These are phyloP conservation scores for Calyptommatus sinebrachiatus DNA, from an alignment of 2,113 vertebrate species.

Conservation along the genomic window DNA sequence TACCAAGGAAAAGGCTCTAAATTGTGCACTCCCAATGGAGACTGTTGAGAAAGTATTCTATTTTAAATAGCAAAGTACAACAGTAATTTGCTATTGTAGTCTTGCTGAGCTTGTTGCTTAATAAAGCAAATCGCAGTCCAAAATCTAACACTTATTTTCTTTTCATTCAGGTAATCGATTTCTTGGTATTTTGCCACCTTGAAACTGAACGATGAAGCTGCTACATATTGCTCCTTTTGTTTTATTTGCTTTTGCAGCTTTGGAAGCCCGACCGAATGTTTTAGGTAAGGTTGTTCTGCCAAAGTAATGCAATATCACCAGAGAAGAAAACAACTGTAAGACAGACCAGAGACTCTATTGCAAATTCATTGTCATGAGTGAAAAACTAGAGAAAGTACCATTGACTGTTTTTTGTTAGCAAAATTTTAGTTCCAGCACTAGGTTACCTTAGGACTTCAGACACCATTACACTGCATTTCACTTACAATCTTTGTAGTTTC, in stretches of 20 bases:
- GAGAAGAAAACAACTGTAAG: neutral
- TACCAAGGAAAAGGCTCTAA: too few species aligned
- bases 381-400: neutral
- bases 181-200: conserved; percentile 6
- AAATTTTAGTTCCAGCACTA: neutral
- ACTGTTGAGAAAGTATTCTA: neutral
- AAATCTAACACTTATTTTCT: neutral
- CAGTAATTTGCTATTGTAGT: neutral
- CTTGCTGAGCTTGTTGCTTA: neutral
- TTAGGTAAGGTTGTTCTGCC: conserved; percentile 59
- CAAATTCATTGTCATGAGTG: neutral
- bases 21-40: too few species aligned
- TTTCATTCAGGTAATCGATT: neutral
- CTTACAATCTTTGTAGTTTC: neutral
- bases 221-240: conserved; percentile 55
- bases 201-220: conserved; percentile 59
- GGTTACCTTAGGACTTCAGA: neutral
- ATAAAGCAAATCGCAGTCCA: neutral
- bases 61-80: neutral
- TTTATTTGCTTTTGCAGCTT: conserved; percentile 65
- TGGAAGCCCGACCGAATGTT: conserved; percentile 66
- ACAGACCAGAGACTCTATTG: neutral
- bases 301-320: neutral
- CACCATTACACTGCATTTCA: neutral
- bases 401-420: neutral